Evolutionary conservation across 2,888 invertebrate species (phyloP).

Genomic region (Nemotelus nigrinus): DNA sequence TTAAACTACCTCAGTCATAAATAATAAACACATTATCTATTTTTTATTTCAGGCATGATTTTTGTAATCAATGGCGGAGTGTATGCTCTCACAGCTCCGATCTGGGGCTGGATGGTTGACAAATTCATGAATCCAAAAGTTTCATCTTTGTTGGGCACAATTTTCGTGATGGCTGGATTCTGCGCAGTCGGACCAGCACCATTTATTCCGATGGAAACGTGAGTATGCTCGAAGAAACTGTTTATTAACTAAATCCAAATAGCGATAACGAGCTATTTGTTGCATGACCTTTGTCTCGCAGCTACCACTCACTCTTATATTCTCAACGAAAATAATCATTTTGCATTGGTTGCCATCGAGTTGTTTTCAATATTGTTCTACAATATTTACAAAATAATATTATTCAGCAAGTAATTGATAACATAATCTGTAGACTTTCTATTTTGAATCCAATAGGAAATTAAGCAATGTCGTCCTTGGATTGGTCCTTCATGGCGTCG

Average conservation of each 20-base stretch:
- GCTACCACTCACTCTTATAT: no score
- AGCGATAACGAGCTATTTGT: constrained; percentile 13
- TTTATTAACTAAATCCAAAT: constrained; percentile 13
- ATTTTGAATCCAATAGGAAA: constrained; percentile 62
- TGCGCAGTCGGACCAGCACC: constrained; percentile 77
- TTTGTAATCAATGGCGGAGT: constrained; percentile 85
- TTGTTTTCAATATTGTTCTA: not conserved
- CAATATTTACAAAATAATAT: not conserved
- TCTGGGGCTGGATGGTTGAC: constrained; percentile 85
- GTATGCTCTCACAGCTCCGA: constrained; percentile 82
- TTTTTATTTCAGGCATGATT: constrained; percentile 72
- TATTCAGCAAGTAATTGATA: not conserved
- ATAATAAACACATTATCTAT: not conserved
- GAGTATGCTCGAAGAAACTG: constrained; percentile 56
- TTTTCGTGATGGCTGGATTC: constrained; percentile 75
- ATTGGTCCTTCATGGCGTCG: constrained; percentile 81
- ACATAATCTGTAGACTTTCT: not conserved
- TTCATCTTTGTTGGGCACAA: constrained; percentile 74
- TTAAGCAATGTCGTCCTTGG: constrained; percentile 77
- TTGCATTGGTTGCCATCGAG: not conserved
- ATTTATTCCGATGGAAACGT: constrained; percentile 74
- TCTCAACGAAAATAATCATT: not conserved
- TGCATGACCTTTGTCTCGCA: not conserved
- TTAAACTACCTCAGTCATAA: no score
- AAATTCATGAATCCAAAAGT: constrained; percentile 74